A percentile compares a stretch with the other conserved stretches of the same genome.
Evolutionary conservation across 2,797 vertebrate species (phyloP).

Genomic region (Mergus octosetaceus): DNA sequence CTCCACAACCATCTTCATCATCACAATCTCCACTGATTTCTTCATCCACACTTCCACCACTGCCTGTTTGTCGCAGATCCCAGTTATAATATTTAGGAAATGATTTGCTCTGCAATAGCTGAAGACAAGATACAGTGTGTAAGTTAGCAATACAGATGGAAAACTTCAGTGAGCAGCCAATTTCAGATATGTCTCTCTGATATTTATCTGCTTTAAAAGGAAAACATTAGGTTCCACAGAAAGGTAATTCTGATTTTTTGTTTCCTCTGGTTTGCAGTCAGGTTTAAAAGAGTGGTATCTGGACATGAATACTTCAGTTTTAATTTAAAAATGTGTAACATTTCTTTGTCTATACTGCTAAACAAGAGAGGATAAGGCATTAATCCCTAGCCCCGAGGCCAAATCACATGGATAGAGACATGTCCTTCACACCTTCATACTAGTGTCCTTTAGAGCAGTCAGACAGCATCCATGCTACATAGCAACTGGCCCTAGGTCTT

Average conservation of each 20-base stretch:
- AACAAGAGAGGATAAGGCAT: background rate
- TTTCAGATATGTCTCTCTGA: background rate
- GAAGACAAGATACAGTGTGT: background rate
- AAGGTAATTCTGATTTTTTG: background rate
- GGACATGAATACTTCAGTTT: background rate
- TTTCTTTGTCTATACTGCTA: background rate
- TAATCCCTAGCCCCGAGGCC: background rate
- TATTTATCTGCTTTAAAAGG: background rate
- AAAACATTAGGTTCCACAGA: background rate
- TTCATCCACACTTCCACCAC: slow-evolving; percentile 58
- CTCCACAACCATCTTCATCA: slow-evolving; percentile 88
- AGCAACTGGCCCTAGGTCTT: background rate
- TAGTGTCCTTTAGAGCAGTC: background rate
- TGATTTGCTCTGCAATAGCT: slow-evolving; percentile 87
- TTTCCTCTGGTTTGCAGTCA: background rate
- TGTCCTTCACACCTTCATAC: background rate
- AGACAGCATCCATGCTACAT: background rate
- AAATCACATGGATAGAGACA: background rate
- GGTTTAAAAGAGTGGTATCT: background rate
- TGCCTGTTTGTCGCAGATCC: slow-evolving; percentile 69
- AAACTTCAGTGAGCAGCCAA: background rate
- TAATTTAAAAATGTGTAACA: background rate
- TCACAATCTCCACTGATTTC: slow-evolving; percentile 89
- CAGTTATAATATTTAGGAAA: slow-evolving; percentile 82
- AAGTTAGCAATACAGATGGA: background rate